Evolutionary conservation across 2,113 vertebrate genomes (phyloP).

Genomic region (Epinephelus moara): DNA sequence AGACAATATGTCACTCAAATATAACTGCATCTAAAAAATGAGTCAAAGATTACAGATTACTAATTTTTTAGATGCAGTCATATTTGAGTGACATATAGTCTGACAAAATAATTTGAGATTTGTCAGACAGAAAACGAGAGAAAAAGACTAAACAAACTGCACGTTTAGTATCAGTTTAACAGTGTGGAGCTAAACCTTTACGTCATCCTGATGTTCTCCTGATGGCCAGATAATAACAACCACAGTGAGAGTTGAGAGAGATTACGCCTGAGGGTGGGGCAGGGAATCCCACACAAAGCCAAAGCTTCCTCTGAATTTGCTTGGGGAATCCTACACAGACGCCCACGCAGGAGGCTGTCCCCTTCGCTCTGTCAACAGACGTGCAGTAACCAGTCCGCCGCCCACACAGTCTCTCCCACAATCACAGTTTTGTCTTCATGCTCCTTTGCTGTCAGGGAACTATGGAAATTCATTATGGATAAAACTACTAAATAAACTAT

Average conservation of each 20-base stretch:
- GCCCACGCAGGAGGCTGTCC: not conserved
- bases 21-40: not conserved
- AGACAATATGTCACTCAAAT: too few species aligned
- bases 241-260: not conserved
- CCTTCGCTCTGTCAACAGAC: accelerated
- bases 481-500: not conserved
- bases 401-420: not conserved
- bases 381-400: not conserved
- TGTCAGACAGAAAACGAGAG: not conserved
- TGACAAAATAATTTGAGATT: not conserved
- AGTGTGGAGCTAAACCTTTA: not conserved
- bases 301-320: not conserved
- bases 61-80: not conserved
- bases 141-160: not conserved
- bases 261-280: accelerated
- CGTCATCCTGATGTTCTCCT: not conserved
- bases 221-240: not conserved
- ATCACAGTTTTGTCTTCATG: too few species aligned
- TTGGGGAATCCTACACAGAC: not conserved
- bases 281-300: not conserved
- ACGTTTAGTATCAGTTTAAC: too few species aligned
- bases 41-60: not conserved
- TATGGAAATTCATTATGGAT: too few species aligned
- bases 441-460: too few species aligned
- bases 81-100: not conserved